These are phyloP conservation scores for Luperina testacea DNA, from an alignment of 2,888 invertebrate species.

Conservation along the genomic window DNA sequence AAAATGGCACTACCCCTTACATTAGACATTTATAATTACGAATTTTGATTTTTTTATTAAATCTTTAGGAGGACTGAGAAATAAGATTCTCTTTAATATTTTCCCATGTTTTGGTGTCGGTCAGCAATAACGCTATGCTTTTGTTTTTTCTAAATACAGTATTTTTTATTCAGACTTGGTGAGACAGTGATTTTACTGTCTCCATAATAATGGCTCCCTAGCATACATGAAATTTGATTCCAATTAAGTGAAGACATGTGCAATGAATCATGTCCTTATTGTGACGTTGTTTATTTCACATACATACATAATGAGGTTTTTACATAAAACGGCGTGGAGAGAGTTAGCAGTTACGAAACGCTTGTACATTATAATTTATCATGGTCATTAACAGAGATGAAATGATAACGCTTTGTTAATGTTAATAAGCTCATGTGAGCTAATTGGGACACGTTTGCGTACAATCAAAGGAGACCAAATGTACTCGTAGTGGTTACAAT, in stretches of 20 bases:
- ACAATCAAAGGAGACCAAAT: not conserved
- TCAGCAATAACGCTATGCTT: not conserved
- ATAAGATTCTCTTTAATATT: not conserved
- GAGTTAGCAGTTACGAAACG: constrained; percentile 52
- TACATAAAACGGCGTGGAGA: constrained; percentile 60
- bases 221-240: constrained; percentile 54
- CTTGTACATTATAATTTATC: constrained; percentile 65
- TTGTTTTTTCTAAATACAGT: not conserved
- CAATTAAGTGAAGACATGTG: constrained; percentile 48
- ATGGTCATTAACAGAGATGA: constrained; percentile 56
- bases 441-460: constrained; percentile 26
- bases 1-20: not conserved
- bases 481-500: not conserved
- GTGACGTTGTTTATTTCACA: constrained; percentile 60
- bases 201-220: constrained; percentile 34
- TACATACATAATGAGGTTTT: constrained; percentile 65
- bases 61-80: not conserved
- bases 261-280: constrained; percentile 47
- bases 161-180: not conserved
- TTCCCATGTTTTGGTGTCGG: not conserved
- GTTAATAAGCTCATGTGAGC: constrained; percentile 45
- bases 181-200: constrained; percentile 31
- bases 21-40: not conserved
- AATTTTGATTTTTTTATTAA: not conserved
- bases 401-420: constrained; percentile 57